phyloP scores from a whole-genome alignment of 2,797 vertebrate genomes.

The Sebastes vulpes region DNA sequence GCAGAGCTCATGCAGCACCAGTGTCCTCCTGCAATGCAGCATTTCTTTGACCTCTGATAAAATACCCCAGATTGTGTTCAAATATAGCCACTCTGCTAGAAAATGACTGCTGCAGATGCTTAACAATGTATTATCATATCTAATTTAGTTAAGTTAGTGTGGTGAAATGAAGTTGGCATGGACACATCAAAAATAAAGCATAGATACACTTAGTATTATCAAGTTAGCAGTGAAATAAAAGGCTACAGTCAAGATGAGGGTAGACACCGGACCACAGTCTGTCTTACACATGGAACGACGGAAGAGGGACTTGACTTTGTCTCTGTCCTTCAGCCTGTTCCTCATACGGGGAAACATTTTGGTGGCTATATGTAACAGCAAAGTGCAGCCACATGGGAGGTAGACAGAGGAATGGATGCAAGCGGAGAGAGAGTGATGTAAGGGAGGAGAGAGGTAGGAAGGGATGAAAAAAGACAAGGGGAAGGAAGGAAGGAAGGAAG shows the following conservation, averaged over 20 bases:
- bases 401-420: conserved; percentile 70
- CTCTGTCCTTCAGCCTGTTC: conserved; percentile 97
- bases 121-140: background rate
- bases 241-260: conserved; percentile 17
- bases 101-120: background rate
- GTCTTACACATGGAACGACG: conserved; percentile 83
- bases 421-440: background rate
- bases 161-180: conserved; percentile 25
- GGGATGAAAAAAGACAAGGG: conserved; percentile 21
- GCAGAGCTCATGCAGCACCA: conserved; percentile 27
- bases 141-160: background rate
- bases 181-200: conserved; percentile 6
- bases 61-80: conserved; percentile 24
- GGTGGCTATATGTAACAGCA: conserved; percentile 84
- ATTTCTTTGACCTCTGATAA: conserved; percentile 49
- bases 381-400: conserved; percentile 74
- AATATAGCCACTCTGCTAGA: background rate
- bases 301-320: conserved; percentile 92
- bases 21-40: conserved; percentile 60
- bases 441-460: conserved; percentile 36
- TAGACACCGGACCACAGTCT: conserved; percentile 23
- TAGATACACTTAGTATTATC: background rate
- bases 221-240: conserved; percentile 34
- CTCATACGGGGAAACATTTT: conserved; percentile 97
- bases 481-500: conserved; percentile 6